Conservation (phyloP, 2,797 vertebrate species). For the Phalloptychus januarius region DNA sequence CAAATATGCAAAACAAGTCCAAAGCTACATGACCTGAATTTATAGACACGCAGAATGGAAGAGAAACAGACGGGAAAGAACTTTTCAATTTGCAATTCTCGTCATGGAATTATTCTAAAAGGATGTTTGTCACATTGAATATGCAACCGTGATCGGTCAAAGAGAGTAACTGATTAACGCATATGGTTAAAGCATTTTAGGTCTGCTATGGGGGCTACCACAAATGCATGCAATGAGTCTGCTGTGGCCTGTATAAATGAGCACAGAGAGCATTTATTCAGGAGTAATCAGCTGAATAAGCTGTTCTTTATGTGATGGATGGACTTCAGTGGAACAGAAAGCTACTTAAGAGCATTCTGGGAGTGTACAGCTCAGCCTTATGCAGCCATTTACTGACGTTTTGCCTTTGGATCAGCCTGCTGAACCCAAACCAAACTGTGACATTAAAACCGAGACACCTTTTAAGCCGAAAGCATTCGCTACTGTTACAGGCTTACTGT, state of each 20-base stretch:
- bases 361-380: constrained; percentile 1
- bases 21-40: not conserved
- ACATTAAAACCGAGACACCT: not conserved
- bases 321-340: not conserved
- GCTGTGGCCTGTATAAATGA: constrained; percentile 1
- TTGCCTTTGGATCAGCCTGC: too few species aligned
- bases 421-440: not conserved
- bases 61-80: not conserved
- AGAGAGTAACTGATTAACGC: not conserved
- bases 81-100: constrained; percentile 3
- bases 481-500: not conserved
- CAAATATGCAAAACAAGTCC: not conserved
- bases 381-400: not conserved
- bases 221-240: constrained; percentile 1
- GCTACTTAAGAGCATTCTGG: constrained; percentile 4
- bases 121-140: not conserved
- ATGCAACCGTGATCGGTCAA: not conserved
- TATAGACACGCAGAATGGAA: not conserved
- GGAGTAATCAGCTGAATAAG: constrained; percentile 5
- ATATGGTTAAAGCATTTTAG: not conserved
- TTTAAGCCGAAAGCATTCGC: not conserved
- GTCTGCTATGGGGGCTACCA: not conserved
- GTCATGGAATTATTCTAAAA: not conserved
- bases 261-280: not conserved
- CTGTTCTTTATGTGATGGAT: not conserved